Conservation (phyloP, 2,113 vertebrate species). For the Leptosomus discolor region DNA sequence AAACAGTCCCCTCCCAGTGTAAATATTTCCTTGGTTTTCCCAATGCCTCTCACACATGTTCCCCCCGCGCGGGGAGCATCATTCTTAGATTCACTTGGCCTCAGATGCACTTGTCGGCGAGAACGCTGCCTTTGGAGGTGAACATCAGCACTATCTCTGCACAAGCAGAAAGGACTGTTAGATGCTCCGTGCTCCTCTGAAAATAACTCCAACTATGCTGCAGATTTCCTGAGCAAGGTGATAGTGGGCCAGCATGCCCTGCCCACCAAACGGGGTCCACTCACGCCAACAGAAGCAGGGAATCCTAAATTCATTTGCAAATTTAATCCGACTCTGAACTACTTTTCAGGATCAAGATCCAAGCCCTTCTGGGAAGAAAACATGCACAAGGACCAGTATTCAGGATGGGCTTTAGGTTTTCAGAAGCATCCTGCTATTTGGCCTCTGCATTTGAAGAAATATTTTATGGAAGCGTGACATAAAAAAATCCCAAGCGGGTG, state of each 20-base stretch:
- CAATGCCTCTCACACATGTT: not conserved
- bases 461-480: not conserved
- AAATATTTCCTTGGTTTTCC: not conserved
- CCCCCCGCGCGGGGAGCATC: not conserved
- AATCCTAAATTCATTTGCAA: not conserved
- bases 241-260: rapidly evolving
- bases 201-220: rapidly evolving
- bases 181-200: not conserved
- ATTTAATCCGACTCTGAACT: not conserved
- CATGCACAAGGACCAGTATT: not conserved
- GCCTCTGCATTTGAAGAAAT: not conserved
- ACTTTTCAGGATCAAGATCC: not conserved
- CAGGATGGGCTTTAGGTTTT: not conserved
- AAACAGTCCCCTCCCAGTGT: constrained; percentile 37
- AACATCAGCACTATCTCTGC: not conserved
- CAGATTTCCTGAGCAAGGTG: not conserved
- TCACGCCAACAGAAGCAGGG: rapidly evolving
- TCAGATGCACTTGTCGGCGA: not conserved
- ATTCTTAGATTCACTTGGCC: not conserved
- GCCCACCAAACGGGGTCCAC: rapidly evolving
- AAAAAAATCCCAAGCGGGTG: not conserved
- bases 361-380: not conserved
- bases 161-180: not conserved
- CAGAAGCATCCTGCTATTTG: not conserved
- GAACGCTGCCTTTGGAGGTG: not conserved